Base-by-base conservation (phyloP, 2,113 vertebrate genomes). In the Telmatochromis bifrenatus region DNA sequence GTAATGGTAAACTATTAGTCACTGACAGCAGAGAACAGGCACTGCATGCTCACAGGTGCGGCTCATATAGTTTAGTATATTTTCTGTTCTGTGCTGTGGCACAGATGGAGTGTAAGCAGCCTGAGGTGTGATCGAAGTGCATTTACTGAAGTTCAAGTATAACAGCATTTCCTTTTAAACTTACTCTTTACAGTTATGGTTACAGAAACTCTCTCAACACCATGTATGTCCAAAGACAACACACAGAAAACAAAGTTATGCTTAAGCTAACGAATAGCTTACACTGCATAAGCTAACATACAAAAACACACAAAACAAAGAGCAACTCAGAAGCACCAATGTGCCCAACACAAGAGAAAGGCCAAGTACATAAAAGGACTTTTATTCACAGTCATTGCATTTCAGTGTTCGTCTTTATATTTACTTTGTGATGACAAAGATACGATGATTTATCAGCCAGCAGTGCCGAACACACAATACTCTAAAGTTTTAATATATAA, bases 1-100 rank as follows among this genome's bases (percentile, higher is more conserved):
- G 90, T 84, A 90, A 85, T 84, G 90, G 87, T 81, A 53, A 19
- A 55, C 86, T 83, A 89, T 94, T 91, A 93, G 91, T 94, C 94
- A 91, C 90, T 85, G 80, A 87, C 90, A 94, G 86, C 70, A 85
- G 85, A 90, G 19, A 84, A 79, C 28, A 70, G 81, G 51, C 62
- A 6, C 55, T 51, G 86, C 55, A n/a, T 19, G 73, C 62, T 87
- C 84, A 65, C 79, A 81, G 80, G 87, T 86, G 84, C 51, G 56
- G 51, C 39, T 47, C 14, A 12, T 19, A 81, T 2, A 60, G 47
- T 13, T 2, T 2, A 37, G 49, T 37, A 26, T 31, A 49, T 28
- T 35, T 55, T 35, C 13, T 77, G 47, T 21, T 11, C 49, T 33
- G 31, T 53, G 7, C 73, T 19, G 12, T 11, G 13, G 33, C 17